Evolutionary conservation across 2,113 vertebrate species (phyloP).

Genomic region (Trinectes maculatus): DNA sequence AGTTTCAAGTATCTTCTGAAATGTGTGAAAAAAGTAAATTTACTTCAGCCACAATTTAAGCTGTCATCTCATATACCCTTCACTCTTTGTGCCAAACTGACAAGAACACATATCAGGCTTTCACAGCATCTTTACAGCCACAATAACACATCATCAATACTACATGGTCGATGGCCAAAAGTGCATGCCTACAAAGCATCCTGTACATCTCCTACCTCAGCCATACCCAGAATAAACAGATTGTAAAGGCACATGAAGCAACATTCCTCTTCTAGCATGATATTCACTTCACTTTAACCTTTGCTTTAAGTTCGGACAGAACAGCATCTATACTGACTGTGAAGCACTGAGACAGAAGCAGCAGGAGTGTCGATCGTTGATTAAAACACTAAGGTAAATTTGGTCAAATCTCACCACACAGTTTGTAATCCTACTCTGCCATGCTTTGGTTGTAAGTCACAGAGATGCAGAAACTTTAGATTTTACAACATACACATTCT

Average conservation of each 20-base stretch:
- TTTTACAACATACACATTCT: constrained; percentile 37
- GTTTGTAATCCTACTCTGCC: constrained; percentile 41
- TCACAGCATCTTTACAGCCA: constrained; percentile 45
- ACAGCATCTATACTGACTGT: constrained; percentile 36
- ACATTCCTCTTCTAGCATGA: constrained; percentile 25
- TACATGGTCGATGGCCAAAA: constrained; percentile 56
- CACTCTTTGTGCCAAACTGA: constrained; percentile 4
- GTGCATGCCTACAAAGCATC: constrained; percentile 25
- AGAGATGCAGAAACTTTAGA: constrained; percentile 30
- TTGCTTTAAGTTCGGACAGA: constrained; percentile 42
- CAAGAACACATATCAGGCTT: constrained; percentile 9
- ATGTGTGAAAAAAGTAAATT: constrained; percentile 23
- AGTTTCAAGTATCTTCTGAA: constrained; percentile 68
- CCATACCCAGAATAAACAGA: constrained; percentile 30
- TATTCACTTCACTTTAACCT: constrained; percentile 33
- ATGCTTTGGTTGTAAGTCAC: constrained; percentile 58
- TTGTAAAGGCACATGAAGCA: constrained; percentile 71
- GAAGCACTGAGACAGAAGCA: constrained; percentile 37
- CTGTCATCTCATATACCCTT: constrained; percentile 24
- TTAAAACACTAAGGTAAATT: constrained; percentile 49
- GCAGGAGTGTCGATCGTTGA: constrained; percentile 34
- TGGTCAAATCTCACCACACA: constrained; percentile 41
- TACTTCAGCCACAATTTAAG: constrained; percentile 14
- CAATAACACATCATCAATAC: constrained; percentile 51
- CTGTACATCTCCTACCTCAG: constrained; percentile 35